Evolutionary conservation across 2,797 vertebrate genomes (phyloP).

Genomic region (Capromys pilorides): DNA sequence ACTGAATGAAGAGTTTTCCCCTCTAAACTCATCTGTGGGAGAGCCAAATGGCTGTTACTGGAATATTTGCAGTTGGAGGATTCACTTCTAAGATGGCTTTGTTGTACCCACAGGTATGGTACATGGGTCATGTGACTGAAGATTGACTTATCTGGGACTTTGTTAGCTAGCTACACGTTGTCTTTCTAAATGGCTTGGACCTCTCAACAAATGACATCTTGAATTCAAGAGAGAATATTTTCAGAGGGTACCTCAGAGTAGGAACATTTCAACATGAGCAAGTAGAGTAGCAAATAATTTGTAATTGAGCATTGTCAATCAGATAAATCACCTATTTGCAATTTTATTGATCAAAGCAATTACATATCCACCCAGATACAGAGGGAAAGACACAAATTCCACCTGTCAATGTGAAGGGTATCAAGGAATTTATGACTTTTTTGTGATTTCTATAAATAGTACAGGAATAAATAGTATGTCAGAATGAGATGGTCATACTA

Average conservation of each 20-base stretch:
- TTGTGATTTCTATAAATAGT: not conserved
- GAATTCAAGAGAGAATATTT: not conserved
- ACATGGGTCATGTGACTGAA: not conserved
- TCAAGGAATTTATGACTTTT: not conserved
- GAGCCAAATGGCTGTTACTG: not conserved
- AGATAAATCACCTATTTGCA: not conserved
- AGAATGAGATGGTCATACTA: not conserved
- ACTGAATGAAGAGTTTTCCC: not conserved
- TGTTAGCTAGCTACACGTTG: not conserved
- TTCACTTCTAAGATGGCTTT: no score
- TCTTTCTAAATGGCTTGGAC: not conserved
- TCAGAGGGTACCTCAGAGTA: not conserved
- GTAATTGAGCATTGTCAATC: not conserved
- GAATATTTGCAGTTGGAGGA: not conserved
- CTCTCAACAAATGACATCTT: not conserved
- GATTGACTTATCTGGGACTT: not conserved
- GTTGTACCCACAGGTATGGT: not conserved
- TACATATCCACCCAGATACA: not conserved
- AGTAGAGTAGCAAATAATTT: not conserved
- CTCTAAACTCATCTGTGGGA: not conserved
- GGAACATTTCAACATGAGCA: not conserved
- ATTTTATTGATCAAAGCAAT: not conserved
- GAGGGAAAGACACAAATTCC: not conserved
- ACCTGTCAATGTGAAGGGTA: not conserved
- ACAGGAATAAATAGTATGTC: not conserved